Evolutionary conservation across 2,888 invertebrate species (phyloP), one percentile per base, ranked within the genome.

Genomic region (Rotaria macrura): DNA sequence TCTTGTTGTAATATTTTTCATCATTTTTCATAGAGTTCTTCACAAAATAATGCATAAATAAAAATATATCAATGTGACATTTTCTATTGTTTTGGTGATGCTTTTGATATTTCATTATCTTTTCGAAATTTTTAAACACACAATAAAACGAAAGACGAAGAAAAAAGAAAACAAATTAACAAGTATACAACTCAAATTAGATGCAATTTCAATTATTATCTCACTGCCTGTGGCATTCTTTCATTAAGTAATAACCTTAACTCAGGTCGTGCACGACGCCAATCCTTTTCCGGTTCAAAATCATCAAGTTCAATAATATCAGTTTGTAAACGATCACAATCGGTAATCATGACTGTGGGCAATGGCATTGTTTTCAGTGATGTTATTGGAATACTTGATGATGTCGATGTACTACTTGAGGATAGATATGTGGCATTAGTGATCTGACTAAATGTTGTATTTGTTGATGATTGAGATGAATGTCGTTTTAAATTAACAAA

Each of bases 281-380:
- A 79, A 43, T 79, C 43, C 34, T 79, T 79, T 79, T 79, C 79
- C 43, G 79, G 79, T 79, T 79, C 79, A 43, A 79, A 79, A 40
- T 79, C 79, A 43, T 79, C 79, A 43, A 79, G 79, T 79, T 79
- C 79, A 79, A 79, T 79, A 79, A 79, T 79, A 79, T 79, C 79
- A 7, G 79, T 79, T 79, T 79, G 79, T n/a, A 79, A 25, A 79
- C 79, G 79, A 79, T 79, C 79, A 79, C 79, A 79, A 79, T 79
- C 79, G 25, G 79, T 79, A 43, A 79, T 79, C 79, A 79, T 79
- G 43, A 79, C 79, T 9, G 43, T 79, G 14, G 79, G 79, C 43
- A 79, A 79, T 43, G 40, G 79, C 17, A 38, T 43, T 43, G 34
- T 34, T 65, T 65, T 65, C 10, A 65, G 12, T 20, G 14, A 65